phyloP scores from a whole-genome alignment of 2,113 vertebrate species.

The Oreochromis tanganicae region DNA sequence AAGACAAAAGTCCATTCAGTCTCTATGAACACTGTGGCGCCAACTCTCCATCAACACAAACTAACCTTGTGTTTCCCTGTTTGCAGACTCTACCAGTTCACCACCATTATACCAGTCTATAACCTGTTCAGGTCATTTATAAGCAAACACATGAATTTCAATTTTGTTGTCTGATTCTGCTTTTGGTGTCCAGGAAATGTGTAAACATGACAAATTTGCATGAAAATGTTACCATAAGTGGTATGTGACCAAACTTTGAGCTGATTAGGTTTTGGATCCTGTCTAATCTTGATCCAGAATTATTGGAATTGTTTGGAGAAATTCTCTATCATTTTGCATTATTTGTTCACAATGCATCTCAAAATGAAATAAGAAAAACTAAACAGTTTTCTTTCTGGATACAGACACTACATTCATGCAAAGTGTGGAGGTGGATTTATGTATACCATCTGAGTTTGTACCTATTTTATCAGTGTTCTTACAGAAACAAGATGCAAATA shows the following conservation, averaged over 20 bases:
- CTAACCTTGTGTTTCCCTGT: neutral
- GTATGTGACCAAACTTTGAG: neutral
- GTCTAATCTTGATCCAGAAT: neutral
- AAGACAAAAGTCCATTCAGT: neutral
- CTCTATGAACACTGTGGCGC: neutral
- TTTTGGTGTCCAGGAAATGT: neutral
- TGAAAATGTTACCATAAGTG: neutral
- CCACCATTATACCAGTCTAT: neutral
- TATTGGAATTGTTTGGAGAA: neutral
- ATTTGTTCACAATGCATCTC: neutral
- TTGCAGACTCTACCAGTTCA: neutral
- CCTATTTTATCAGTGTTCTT: neutral
- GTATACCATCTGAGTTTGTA: neutral
- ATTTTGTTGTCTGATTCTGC: neutral
- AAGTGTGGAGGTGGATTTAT: neutral
- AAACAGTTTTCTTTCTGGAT: neutral
- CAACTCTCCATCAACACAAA: neutral
- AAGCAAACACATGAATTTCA: neutral
- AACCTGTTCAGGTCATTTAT: neutral
- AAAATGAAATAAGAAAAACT: neutral
- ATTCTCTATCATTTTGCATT: neutral
- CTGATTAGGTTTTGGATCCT: neutral
- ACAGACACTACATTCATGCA: neutral
- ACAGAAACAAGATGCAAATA: neutral
- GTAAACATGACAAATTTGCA: neutral